Evolutionary conservation across 2,888 invertebrate genomes (phyloP).

Genomic region (Luperina testacea): DNA sequence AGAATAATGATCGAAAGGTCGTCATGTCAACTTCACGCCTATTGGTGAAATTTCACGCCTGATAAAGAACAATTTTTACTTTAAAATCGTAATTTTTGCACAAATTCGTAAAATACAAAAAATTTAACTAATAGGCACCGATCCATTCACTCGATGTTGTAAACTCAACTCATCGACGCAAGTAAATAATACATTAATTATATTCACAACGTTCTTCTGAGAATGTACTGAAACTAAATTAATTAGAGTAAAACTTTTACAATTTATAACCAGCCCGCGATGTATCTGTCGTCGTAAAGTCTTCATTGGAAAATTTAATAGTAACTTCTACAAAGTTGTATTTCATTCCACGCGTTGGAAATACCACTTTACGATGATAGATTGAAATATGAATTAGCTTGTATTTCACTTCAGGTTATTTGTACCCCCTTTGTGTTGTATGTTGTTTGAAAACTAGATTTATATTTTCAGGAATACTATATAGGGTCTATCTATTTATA

Average conservation of each 20-base stretch:
- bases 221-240: slow-evolving; percentile 55
- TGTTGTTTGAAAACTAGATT: neutral
- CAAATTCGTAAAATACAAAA: neutral
- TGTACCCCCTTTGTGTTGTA: neutral
- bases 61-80: neutral
- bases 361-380: slow-evolving; percentile 32
- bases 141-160: slow-evolving; percentile 2
- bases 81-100: neutral
- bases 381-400: slow-evolving; percentile 44
- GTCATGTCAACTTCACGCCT: neutral
- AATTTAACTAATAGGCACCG: neutral
- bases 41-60: neutral
- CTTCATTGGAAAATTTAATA: slow-evolving; percentile 55
- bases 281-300: slow-evolving; percentile 63
- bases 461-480: neutral
- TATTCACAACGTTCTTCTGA: slow-evolving; percentile 34
- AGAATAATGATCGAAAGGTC: neutral
- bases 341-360: slow-evolving; percentile 24
- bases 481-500: too few species aligned
- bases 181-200: slow-evolving; percentile 45
- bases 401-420: neutral
- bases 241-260: slow-evolving; percentile 57
- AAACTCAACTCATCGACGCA: slow-evolving; percentile 13
- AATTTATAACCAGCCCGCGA: slow-evolving; percentile 60
- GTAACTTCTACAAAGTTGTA: slow-evolving; percentile 51